Evolutionary conservation across 2,113 vertebrate genomes (phyloP).

Genomic region (Elephantulus edwardii): DNA sequence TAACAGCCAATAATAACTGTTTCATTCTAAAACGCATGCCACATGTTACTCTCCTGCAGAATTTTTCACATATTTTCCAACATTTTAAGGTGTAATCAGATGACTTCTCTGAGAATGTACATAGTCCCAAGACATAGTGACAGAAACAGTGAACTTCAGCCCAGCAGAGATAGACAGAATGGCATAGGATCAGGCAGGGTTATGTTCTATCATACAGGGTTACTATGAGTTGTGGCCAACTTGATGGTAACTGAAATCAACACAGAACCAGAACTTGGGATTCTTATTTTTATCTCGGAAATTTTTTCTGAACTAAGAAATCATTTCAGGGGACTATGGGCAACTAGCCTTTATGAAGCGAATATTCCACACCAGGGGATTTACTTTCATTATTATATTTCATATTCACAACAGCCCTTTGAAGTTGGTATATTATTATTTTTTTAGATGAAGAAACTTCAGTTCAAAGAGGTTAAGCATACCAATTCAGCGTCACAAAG

Average conservation of each 20-base stretch:
- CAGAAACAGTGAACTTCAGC: too few relatives aligned
- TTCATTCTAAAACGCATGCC: not conserved
- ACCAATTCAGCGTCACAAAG: not conserved
- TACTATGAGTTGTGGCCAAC: too few relatives aligned
- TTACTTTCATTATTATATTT: not conserved
- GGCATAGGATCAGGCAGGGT: too few relatives aligned
- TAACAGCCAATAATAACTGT: not conserved
- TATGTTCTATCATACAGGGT: too few relatives aligned
- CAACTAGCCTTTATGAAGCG: not conserved
- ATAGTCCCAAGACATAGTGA: too few relatives aligned
- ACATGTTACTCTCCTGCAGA: not conserved
- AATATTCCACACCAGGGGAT: not conserved
- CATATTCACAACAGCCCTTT: not conserved
- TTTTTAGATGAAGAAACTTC: slow-evolving; percentile 23
- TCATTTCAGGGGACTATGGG: not conserved
- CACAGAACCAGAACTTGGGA: not conserved
- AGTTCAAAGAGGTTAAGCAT: not conserved
- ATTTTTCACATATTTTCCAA: too few relatives aligned
- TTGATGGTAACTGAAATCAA: too few relatives aligned
- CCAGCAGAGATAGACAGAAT: too few relatives aligned
- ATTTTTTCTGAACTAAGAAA: not conserved
- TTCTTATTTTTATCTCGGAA: not conserved
- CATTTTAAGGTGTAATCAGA: not conserved
- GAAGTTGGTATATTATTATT: not conserved
- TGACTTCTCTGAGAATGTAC: not conserved